Evolutionary conservation across 2,113 vertebrate species (phyloP).

Genomic region (Spea bombifrons): DNA sequence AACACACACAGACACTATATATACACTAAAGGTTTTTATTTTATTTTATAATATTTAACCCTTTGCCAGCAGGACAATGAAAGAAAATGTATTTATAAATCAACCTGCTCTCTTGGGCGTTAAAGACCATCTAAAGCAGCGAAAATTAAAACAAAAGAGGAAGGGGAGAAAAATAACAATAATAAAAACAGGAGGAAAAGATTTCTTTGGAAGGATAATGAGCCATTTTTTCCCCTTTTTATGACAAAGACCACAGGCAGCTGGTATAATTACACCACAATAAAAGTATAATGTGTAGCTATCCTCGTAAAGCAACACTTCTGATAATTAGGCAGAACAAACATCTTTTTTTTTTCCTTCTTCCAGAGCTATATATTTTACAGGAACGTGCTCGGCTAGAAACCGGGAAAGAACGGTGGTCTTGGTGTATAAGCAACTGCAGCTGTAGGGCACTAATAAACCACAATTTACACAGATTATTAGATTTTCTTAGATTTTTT

Average conservation of each 20-base stretch:
- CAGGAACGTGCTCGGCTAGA: conserved; percentile 15
- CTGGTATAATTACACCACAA: conserved; percentile 79
- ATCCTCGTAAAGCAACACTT: conserved; percentile 80
- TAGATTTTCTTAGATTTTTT: background rate
- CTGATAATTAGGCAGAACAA: conserved; percentile 82
- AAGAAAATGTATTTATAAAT: background rate
- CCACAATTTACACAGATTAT: conserved; percentile 32
- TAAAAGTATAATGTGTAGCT: conserved; percentile 81
- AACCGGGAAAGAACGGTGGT: background rate
- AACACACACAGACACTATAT: background rate
- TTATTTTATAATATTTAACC: background rate
- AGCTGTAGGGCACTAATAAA: conserved; percentile 29
- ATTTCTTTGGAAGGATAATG: conserved; percentile 77
- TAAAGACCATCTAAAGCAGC: conserved; percentile 7
- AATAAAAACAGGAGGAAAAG: conserved; percentile 57
- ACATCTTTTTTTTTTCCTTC: conserved; percentile 60
- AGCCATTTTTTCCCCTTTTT: conserved; percentile 80
- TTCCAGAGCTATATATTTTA: conserved; percentile 38
- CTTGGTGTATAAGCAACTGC: background rate
- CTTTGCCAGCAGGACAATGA: background rate
- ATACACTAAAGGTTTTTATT: background rate
- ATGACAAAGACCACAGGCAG: conserved; percentile 82
- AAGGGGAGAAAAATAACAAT: conserved; percentile 55
- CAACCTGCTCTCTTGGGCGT: conserved; percentile 46
- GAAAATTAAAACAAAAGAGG: conserved; percentile 74